A percentile compares a stretch with the other conserved stretches of the same genome.
Evolutionary conservation across 1,140 invertebrate species (phyloP).

Genomic region (Monomorium pharaonis): DNA sequence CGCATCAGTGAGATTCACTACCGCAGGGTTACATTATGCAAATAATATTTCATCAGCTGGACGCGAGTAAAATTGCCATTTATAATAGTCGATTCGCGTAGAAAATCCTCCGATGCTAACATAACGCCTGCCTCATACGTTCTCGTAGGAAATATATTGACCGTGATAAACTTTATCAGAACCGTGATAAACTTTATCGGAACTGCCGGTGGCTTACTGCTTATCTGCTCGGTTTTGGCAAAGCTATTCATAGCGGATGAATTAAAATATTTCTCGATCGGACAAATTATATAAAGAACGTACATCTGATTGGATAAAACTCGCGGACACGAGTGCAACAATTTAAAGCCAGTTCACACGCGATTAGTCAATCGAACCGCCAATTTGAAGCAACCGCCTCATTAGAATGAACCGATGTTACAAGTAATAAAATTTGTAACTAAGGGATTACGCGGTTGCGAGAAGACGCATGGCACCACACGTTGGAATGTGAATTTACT

Average conservation of each 20-base stretch:
- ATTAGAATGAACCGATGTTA: too few species aligned
- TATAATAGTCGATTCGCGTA: slow-evolving; percentile 25
- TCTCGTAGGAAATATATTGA: background rate
- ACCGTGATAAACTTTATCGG: slow-evolving; percentile 36
- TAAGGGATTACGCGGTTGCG: background rate
- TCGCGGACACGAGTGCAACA: background rate
- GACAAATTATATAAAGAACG: slow-evolving; percentile 6
- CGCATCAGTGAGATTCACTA: background rate
- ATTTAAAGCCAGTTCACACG: background rate
- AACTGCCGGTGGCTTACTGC: background rate
- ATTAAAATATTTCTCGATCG: slow-evolving; percentile 24
- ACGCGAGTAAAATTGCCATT: slow-evolving; percentile 32
- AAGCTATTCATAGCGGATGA: slow-evolving; percentile 1
- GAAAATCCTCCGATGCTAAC: slow-evolving; percentile 3
- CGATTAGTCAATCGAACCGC: background rate
- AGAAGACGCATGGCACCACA: background rate
- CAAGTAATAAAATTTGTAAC: slow-evolving; percentile 14
- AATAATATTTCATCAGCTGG: slow-evolving; percentile 35
- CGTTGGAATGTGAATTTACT: background rate
- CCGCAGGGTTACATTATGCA: slow-evolving; percentile 23
- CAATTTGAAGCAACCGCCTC: background rate
- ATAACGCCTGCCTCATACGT: background rate
- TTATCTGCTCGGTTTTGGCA: background rate
- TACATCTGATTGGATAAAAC: background rate
- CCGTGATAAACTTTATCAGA: slow-evolving; percentile 33